Base-by-base conservation (phyloP, 2,888 invertebrate genomes). In the Arrhopalites spinosus region DNA sequence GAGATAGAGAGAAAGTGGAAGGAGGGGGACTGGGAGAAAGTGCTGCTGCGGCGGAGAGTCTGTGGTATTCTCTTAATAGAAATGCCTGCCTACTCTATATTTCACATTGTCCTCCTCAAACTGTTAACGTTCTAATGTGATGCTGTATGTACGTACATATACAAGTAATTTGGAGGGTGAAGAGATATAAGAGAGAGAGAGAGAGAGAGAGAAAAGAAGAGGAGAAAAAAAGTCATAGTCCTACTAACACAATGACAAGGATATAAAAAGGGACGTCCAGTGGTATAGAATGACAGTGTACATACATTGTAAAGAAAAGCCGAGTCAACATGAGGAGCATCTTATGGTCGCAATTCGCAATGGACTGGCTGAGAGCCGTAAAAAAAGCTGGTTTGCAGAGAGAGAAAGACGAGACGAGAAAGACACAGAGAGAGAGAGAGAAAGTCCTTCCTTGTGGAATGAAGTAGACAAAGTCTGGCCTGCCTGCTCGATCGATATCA, bases 401-500 rank as follows among this genome's bases (percentile, higher is more conserved):
- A 23, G 30, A 71, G 3, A 43, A 27, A 68, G 43, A 17, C 1
- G 43, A 66, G 43, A 66, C 20, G 67, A 67, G 45, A 67, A 20
- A 36, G 43, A 64, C 13, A 27, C 30, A 45, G 67, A 53, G 13
- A 68, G 67, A 23, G 50, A 43, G 27, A 53, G 20, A 53, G 20
- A 53, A 47, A 20, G 45, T 17, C 50, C 15, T 50, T 36, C 11
- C 11, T 36, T 36, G 36, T 36, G 36, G 11, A 47, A 25, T 30
- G 20, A n/a, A 3, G 66, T 20, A 36, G 36, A 43, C 43, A 20
- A 59, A 11, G 8, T 53, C 5, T 25, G 45, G 36, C 45, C 30
- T 23, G 70, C 61, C 59, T 71, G 43, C 59, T 59, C 36, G 71
- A 71, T 71, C 71, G 71, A 71, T 71, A 71, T 71, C 59, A 71